Evolutionary conservation across 2,888 invertebrate species (phyloP).

Genomic region (Sesamia inferens): DNA sequence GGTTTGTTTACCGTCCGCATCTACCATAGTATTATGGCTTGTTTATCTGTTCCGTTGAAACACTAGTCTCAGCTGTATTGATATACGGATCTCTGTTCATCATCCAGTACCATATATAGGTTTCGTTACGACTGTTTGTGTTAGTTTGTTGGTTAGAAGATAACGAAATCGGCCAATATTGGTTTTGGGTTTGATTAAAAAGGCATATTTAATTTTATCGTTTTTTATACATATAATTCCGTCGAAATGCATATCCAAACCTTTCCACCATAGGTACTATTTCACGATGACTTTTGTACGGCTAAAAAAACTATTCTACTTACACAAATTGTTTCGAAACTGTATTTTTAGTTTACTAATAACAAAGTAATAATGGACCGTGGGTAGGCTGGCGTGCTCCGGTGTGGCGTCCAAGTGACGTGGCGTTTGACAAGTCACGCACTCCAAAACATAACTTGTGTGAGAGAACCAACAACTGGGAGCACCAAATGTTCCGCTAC

Average conservation of each 20-base stretch:
- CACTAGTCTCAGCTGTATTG: slow-evolving; percentile 72
- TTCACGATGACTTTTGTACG: slow-evolving; percentile 9
- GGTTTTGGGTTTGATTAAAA: slow-evolving; percentile 33
- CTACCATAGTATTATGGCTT: slow-evolving; percentile 66
- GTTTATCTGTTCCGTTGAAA: slow-evolving; percentile 71
- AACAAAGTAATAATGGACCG: slow-evolving; percentile 64
- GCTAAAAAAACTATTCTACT: slow-evolving; percentile 26
- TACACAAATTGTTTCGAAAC: slow-evolving; percentile 32
- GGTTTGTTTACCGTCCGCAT: slow-evolving; percentile 81
- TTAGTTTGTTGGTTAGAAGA: slow-evolving; percentile 38
- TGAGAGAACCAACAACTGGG: slow-evolving; percentile 78
- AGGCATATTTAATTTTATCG: slow-evolving; percentile 3
- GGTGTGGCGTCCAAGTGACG: slow-evolving; percentile 65
- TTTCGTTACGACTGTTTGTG: slow-evolving; percentile 42
- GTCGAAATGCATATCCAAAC: slow-evolving; percentile 6
- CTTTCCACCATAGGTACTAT: neutral
- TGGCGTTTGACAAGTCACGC: slow-evolving; percentile 81
- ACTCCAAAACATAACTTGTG: slow-evolving; percentile 73
- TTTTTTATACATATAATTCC: slow-evolving; percentile 8
- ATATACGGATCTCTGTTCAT: slow-evolving; percentile 64
- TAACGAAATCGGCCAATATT: slow-evolving; percentile 52
- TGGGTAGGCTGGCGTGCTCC: slow-evolving; percentile 65
- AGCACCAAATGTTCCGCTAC: slow-evolving; percentile 62
- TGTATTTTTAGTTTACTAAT: slow-evolving; percentile 53
- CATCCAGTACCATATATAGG: slow-evolving; percentile 38